phyloP scores from a whole-genome alignment of 2,113 vertebrate species.

The Colius striatus region DNA sequence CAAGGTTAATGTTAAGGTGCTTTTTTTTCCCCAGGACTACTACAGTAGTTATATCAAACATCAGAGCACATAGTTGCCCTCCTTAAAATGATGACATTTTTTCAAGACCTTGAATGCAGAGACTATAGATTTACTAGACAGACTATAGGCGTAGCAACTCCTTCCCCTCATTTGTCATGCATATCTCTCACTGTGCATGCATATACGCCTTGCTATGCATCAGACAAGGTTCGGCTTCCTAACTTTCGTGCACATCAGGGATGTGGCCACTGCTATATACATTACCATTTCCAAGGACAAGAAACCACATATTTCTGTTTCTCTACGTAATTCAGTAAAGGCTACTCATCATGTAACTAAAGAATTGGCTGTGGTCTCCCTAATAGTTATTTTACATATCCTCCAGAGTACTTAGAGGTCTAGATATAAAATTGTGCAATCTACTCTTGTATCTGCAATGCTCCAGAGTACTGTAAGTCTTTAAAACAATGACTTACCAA shows the following conservation, averaged over 20 bases:
- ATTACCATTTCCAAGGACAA: background rate
- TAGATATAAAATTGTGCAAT: background rate
- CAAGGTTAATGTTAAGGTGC: background rate
- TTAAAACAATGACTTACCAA: background rate
- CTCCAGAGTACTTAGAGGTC: background rate
- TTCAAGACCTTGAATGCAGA: background rate
- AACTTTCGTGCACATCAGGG: background rate
- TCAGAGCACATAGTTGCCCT: background rate
- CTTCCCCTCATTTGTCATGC: background rate
- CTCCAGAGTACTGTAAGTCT: background rate
- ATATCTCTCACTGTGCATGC: background rate
- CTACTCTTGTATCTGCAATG: background rate
- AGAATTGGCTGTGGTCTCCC: background rate
- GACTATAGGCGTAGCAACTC: background rate
- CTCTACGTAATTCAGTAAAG: accelerated
- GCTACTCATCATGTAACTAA: background rate
- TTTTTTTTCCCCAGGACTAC: background rate
- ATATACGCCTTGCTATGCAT: accelerated
- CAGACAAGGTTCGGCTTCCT: background rate
- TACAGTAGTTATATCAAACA: background rate
- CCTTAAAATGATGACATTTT: background rate
- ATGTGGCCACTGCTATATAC: background rate
- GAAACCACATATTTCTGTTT: background rate
- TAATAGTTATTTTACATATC: background rate
- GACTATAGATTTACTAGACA: accelerated